Evolutionary conservation across 2,888 invertebrate genomes (phyloP), one percentile per base, ranked within the genome.

Genomic region (Malthinus seriepunctatus): DNA sequence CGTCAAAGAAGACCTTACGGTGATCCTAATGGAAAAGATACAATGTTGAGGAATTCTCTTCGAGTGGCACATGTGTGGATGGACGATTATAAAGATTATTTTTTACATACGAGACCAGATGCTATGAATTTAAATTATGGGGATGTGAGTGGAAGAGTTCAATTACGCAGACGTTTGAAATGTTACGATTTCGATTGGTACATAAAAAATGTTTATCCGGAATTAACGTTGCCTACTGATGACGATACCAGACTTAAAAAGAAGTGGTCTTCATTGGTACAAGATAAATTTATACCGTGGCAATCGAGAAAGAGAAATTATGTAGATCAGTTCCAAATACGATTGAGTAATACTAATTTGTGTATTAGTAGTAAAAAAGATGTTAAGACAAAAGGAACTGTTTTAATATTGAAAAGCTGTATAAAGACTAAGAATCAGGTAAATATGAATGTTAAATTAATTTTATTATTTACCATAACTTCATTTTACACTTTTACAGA

Each of bases 21-120:
- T 0, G 83, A 90, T 1, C 87, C 89, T 1, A 84, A 85, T 66
- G 92, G 91, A 8, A 87, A 88, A 65, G 95, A 97, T 70, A 93
- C 92, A 7, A 93, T 95, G 90, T 77, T 93, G 6, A 86, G 88
- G 63, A 99, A 99, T 79, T 96, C 97, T 0, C 82, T 97, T 69
- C 83, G 98, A 3, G 88, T 97, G 66, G 98, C 97, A 0, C 84
- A 91, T 69, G 97, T 98, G 0, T 99, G 98, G 98, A 88, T 99
- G 90, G 98, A 98, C 74, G 89, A 95, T 44, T 98, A 91, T 75
- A 90, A 89, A 88, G 86, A 91, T 63, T 88, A 91, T 73, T 95
- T 88, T 60, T 83, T 89, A 60, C 82, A 85, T 60, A 82, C 84
- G 37, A 85, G 87, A n/a, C 88, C 89, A 3, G 83, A 85, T 1